Evolutionary conservation across 2,888 invertebrate genomes (phyloP).

Genomic region (Harpalus rufipes): DNA sequence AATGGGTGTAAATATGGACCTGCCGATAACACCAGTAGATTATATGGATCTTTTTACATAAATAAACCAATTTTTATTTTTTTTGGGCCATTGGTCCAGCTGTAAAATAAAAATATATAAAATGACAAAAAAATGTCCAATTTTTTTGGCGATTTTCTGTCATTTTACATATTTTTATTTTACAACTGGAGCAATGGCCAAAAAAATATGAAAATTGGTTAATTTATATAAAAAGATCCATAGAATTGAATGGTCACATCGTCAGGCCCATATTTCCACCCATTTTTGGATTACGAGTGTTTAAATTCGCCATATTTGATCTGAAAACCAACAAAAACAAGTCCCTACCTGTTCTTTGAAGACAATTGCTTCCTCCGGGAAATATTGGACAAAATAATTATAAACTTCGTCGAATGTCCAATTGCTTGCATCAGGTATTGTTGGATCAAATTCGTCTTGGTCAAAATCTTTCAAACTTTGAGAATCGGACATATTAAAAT

Average conservation of each 20-base stretch:
- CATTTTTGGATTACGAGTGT: background rate
- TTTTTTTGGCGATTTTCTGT: background rate
- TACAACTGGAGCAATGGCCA: background rate
- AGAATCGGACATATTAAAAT: slow-evolving; percentile 50
- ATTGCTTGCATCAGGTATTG: slow-evolving; percentile 87
- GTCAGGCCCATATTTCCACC: background rate
- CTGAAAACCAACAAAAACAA: background rate
- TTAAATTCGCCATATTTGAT: background rate
- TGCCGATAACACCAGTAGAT: background rate
- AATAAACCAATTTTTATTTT: background rate
- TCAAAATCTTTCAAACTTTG: slow-evolving; percentile 72
- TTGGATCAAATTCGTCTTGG: slow-evolving; percentile 79
- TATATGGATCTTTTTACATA: background rate
- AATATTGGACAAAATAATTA: slow-evolving; percentile 87
- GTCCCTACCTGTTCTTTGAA: slow-evolving; percentile 88
- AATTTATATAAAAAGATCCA: background rate
- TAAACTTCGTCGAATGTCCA: slow-evolving; percentile 93
- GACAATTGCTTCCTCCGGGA: slow-evolving; percentile 88
- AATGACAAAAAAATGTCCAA: background rate
- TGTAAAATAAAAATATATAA: background rate
- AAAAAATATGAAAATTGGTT: background rate
- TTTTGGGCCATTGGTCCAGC: background rate
- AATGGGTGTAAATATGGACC: background rate
- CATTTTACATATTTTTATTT: background rate
- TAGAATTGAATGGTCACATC: background rate